Conservation (phyloP, 2,113 vertebrate genomes). For the Uria lomvia region DNA sequence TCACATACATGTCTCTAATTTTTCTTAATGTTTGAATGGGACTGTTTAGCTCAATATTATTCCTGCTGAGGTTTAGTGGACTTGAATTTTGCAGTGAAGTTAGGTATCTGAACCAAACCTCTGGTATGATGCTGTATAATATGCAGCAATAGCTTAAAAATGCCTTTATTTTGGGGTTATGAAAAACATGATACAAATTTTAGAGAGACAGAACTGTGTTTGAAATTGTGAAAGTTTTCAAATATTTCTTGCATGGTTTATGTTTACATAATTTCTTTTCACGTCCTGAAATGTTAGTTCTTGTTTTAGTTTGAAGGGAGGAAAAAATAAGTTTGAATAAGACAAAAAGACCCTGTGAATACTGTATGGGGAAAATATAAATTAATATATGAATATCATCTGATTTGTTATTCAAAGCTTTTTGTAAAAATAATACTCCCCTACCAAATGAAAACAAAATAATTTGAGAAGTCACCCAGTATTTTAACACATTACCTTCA, state of each 20-base stretch:
- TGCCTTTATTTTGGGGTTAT: background rate
- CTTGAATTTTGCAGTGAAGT: background rate
- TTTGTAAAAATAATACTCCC: background rate
- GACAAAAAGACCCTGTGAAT: conserved; percentile 34
- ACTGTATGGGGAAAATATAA: conserved; percentile 51
- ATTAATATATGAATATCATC: conserved; percentile 36
- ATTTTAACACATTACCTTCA: background rate
- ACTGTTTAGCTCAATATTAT: background rate
- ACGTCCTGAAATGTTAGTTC: background rate
- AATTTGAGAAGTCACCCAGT: background rate
- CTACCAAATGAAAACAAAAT: background rate
- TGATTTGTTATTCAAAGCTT: background rate
- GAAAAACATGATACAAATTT: background rate
- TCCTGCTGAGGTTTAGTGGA: background rate
- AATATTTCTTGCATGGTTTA: conserved; percentile 16
- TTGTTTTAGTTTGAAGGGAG: conserved; percentile 34
- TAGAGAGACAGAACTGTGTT: background rate
- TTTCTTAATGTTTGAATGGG: background rate
- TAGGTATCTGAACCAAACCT: background rate
- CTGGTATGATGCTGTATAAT: background rate
- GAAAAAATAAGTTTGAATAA: conserved; percentile 8
- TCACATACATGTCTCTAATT: background rate
- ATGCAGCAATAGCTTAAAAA: background rate
- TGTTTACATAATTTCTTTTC: conserved; percentile 7
- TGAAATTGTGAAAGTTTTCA: background rate